These are phyloP conservation scores for Leptatherina wallacei DNA, from an alignment of 2,797 vertebrate species.

Conservation along the genomic window DNA sequence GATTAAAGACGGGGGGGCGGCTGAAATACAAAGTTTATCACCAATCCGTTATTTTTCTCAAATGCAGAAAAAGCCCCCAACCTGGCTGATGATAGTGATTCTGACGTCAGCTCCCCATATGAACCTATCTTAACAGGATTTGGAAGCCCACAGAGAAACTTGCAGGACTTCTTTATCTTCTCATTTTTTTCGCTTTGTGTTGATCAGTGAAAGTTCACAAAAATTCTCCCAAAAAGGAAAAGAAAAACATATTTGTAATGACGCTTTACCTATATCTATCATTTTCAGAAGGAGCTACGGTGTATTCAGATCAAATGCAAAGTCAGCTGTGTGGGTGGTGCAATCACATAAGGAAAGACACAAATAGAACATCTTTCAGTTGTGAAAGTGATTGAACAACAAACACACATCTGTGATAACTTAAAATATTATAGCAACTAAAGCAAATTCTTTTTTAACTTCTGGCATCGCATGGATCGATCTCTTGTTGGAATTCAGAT, in stretches of 20 bases:
- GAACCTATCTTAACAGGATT: constrained; percentile 29
- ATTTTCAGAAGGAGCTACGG: too few species aligned
- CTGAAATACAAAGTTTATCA: constrained; percentile 61
- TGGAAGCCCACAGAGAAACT: constrained; percentile 5
- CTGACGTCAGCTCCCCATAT: constrained; percentile 20
- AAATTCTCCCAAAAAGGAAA: background rate
- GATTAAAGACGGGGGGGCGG: constrained; percentile 45
- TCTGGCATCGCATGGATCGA: too few species aligned
- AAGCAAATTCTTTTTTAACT: too few species aligned
- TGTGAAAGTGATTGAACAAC: too few species aligned
- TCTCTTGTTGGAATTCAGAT: too few species aligned
- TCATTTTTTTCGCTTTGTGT: background rate
- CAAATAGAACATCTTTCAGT: too few species aligned
- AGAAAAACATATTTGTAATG: background rate
- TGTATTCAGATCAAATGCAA: background rate
- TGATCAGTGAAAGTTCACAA: background rate
- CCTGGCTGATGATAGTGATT: constrained; percentile 16
- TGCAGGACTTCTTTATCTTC: background rate
- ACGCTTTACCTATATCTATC: background rate
- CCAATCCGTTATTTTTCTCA: constrained; percentile 55
- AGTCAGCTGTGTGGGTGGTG: too few species aligned
- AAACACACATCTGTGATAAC: too few species aligned
- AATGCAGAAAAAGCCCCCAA: constrained; percentile 23
- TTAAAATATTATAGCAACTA: too few species aligned
- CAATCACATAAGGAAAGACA: too few species aligned